These are phyloP conservation scores for Bubo bubo DNA, from an alignment of 2,113 vertebrate species.

Conservation along the genomic window DNA sequence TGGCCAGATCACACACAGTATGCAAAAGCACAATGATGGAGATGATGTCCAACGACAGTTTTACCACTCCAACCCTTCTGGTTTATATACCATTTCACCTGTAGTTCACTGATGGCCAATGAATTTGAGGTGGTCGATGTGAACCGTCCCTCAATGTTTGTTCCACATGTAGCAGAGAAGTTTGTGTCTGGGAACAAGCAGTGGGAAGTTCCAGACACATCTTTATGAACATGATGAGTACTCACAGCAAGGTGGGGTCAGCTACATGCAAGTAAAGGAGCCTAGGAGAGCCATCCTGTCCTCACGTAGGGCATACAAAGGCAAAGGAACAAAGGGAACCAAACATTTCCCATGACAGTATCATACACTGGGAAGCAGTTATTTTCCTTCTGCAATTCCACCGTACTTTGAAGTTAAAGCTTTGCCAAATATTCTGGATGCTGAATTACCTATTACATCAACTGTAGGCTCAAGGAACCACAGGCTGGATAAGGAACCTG, in stretches of 20 bases:
- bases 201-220: neutral
- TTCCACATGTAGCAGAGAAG: neutral
- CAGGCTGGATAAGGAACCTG: neutral
- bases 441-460: neutral
- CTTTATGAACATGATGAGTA: neutral
- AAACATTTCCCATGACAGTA: neutral
- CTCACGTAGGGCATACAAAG: neutral
- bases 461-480: neutral
- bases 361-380: neutral
- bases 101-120: neutral
- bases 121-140: neutral
- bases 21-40: neutral
- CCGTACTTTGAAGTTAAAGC: neutral
- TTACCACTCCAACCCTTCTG: neutral
- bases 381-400: neutral
- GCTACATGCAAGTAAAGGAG: neutral
- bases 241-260: neutral
- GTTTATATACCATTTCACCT: neutral
- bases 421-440: neutral
- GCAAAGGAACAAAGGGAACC: neutral
- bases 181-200: neutral
- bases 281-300: neutral
- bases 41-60: neutral
- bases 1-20: neutral
- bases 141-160: neutral